Evolutionary conservation across 2,888 invertebrate species (phyloP).

Genomic region (Lepas anatifera): DNA sequence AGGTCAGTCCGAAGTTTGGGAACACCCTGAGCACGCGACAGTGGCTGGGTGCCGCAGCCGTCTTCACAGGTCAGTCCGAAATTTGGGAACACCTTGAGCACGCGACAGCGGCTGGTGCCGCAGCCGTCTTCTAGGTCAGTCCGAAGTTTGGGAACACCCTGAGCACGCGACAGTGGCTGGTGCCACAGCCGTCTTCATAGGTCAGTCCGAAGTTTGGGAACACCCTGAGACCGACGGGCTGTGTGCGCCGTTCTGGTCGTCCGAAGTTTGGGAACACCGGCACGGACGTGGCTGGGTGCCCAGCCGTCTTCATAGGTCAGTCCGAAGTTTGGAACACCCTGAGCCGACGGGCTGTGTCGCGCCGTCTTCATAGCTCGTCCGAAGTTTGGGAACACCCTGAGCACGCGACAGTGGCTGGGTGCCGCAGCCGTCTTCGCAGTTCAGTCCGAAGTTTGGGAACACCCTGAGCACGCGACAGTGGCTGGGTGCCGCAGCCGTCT

Average conservation of each 20-base stretch:
- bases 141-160: slow-evolving; percentile 86
- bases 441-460: too few relatives aligned
- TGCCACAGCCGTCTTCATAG: slow-evolving; percentile 70
- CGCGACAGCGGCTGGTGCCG: slow-evolving; percentile 75
- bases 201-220: slow-evolving; percentile 70
- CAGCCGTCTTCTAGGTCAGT: slow-evolving; percentile 61
- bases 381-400: too few relatives aligned
- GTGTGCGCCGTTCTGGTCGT: too few relatives aligned
- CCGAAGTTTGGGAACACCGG: too few relatives aligned
- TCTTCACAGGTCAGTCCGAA: slow-evolving; percentile 56
- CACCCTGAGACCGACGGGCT: too few relatives aligned
- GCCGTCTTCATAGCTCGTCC: too few relatives aligned
- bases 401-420: too few relatives aligned
- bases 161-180: slow-evolving; percentile 68
- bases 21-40: slow-evolving; percentile 65
- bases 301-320: slow-evolving; percentile 61
- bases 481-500: too few relatives aligned
- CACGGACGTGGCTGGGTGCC: slow-evolving; percentile 81
- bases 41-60: slow-evolving; percentile 77
- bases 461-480: too few relatives aligned
- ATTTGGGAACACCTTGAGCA: slow-evolving; percentile 72
- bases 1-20: slow-evolving; percentile 60
- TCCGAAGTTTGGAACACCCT: too few relatives aligned
- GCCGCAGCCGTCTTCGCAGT: too few relatives aligned
- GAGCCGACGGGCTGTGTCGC: too few relatives aligned